These are phyloP conservation scores for Cydia fagiglandana DNA, from an alignment of 1,140 invertebrate species.

Conservation along the genomic window DNA sequence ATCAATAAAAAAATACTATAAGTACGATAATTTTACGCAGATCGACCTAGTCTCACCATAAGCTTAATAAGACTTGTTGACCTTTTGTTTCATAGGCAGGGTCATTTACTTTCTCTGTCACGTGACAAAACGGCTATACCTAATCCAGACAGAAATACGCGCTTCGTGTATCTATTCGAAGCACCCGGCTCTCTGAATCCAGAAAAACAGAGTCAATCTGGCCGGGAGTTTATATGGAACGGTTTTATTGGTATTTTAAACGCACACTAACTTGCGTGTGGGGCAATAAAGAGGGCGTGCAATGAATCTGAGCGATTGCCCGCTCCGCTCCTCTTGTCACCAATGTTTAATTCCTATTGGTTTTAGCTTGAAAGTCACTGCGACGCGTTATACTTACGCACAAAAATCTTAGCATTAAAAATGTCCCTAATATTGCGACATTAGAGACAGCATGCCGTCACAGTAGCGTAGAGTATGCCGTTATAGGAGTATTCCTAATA, in stretches of 20 bases:
- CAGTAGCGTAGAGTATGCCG: too few species aligned
- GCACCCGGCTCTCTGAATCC: background rate
- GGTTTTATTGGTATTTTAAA: slow-evolving; percentile 31
- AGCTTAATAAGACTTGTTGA: too few species aligned
- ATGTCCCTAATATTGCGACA: too few species aligned
- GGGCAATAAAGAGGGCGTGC: slow-evolving; percentile 23
- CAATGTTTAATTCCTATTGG: background rate
- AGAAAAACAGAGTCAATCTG: slow-evolving; percentile 18
- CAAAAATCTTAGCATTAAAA: too few species aligned
- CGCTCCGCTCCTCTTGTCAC: slow-evolving; percentile 7
- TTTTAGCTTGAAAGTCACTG: background rate
- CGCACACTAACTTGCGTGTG: slow-evolving; percentile 26
- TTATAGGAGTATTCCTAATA: too few species aligned
- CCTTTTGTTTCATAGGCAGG: too few species aligned
- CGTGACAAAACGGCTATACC: background rate
- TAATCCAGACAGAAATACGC: background rate
- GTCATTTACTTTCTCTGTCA: too few species aligned
- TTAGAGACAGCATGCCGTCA: too few species aligned
- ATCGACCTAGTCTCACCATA: too few species aligned
- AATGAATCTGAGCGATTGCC: slow-evolving; percentile 2
- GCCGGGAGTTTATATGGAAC: background rate
- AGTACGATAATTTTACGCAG: too few species aligned
- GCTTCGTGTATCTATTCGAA: background rate
- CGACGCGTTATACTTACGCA: too few species aligned
- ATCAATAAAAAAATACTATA: background rate